Evolutionary conservation across 1,140 invertebrate genomes (phyloP).

Genomic region (Mactra quadrangularis): DNA sequence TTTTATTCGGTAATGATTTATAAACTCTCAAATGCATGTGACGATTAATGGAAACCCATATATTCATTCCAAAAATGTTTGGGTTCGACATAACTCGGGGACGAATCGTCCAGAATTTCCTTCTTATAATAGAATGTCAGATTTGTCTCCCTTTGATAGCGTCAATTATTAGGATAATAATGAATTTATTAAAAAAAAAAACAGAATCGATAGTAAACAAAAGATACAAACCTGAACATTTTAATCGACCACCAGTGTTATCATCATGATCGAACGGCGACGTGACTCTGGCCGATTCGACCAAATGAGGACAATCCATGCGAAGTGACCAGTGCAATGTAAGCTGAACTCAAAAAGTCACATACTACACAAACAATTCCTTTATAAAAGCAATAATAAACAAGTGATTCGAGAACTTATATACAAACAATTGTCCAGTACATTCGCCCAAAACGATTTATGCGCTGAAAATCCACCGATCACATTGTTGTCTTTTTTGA

Average conservation of each 20-base stretch:
- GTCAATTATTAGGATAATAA: no score
- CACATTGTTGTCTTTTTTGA: conserved; percentile 45
- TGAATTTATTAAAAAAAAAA: no score
- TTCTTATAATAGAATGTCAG: no score
- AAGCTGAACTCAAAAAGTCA: not conserved
- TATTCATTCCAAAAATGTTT: no score
- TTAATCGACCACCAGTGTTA: conserved; percentile 57
- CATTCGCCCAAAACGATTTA: not conserved
- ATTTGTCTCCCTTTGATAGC: no score
- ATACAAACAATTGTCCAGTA: not conserved
- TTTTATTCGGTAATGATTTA: no score
- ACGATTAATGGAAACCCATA: no score
- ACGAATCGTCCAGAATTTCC: no score
- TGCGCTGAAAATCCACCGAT: conserved; percentile 4
- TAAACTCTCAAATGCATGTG: no score
- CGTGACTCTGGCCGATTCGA: conserved; percentile 64
- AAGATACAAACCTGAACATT: conserved; percentile 67
- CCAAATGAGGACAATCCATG: conserved; percentile 69
- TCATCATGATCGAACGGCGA: conserved; percentile 55
- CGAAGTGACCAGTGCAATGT: not conserved
- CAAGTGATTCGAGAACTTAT: not conserved
- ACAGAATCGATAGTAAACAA: no score
- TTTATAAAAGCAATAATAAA: not conserved
- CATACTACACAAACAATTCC: no score
- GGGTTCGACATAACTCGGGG: no score